phyloP scores from a whole-genome alignment of 2,888 invertebrate species.

The Crematogaster levior region DNA sequence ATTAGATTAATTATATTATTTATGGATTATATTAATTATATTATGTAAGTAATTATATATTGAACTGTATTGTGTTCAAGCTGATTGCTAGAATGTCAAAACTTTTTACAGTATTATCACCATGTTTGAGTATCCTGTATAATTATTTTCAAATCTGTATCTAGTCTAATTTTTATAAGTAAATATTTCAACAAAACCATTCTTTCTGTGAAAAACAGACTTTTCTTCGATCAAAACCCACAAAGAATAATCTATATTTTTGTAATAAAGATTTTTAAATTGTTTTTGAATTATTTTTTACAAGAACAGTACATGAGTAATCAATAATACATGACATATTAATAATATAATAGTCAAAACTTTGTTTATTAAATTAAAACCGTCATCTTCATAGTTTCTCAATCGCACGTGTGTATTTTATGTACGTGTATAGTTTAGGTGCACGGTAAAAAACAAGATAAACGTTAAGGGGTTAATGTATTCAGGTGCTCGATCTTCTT shows the following conservation, averaged over 20 bases:
- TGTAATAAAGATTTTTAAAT: not conserved
- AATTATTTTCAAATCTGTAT: not conserved
- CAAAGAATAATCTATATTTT: not conserved
- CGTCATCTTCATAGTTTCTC: not conserved
- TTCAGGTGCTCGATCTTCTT: constrained; percentile 46
- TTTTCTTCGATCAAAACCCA: not conserved
- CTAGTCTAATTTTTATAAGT: not conserved
- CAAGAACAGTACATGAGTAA: not conserved
- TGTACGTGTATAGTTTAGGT: not conserved
- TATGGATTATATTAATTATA: too few relatives aligned
- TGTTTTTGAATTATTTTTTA: not conserved
- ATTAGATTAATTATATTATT: too few relatives aligned
- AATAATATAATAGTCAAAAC: not conserved
- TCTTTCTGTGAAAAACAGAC: not conserved
- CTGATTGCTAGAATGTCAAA: not conserved
- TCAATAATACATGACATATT: not conserved
- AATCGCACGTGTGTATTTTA: too few relatives aligned
- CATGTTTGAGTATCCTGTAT: not conserved
- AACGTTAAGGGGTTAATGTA: constrained; percentile 22
- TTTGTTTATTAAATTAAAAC: not conserved
- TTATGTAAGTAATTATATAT: too few relatives aligned
- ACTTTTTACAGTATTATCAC: not conserved
- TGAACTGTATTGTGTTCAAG: too few relatives aligned
- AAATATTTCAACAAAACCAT: not conserved
- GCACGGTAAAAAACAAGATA: not conserved